Evolutionary conservation across 2,113 vertebrate genomes (phyloP), one percentile per base, ranked within the genome.

Genomic region (Athene cunicularia): DNA sequence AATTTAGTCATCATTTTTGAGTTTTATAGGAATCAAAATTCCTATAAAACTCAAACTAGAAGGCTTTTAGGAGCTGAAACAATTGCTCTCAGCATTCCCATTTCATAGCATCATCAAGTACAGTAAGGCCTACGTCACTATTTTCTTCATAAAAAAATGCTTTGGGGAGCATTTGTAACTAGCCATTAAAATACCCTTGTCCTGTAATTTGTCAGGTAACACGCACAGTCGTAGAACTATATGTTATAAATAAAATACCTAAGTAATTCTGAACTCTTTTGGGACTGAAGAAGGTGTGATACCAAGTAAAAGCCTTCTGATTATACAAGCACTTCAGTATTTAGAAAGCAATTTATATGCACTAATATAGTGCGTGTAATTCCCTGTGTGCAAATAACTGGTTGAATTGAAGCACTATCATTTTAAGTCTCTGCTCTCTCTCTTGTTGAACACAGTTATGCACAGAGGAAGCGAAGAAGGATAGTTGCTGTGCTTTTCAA

Each of bases 21-120:
- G 76, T 95, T 63, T 58, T 82, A 47, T 28, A 67, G 15, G 53
- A 84, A 94, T 52, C 47, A 63, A 70, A 95, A 55, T n/a, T 60
- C 8, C 27, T 85, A 4, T 73, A 76, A 59, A 80, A 76, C 33
- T 93, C 47, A 85, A 23, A 49, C 20, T 59, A 28, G 17, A 59
- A 45, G 2, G 11, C 60, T 68, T 72, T 27, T 68, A 86, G 63
- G 67, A 77, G 18, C 37, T 0, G 4, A 66, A 80, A 47, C 11
- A 43, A 41, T 72, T 55, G 5, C 30, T 66, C 2, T 74, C 9
- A 33, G 23, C n/a, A n/a, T 88, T 75, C 41, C 33, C 26, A 14
- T 93, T 72, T 72, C 62, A 64, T 55, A 63, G 43, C 63, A 56
- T 60, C 43, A 77, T 14, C 23, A 85, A 47, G 11, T 72, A 30